A percentile compares a stretch with the other conserved stretches of the same genome.
phyloP scores from a whole-genome alignment of 2,888 invertebrate genomes.

The Eilema depressum region DNA sequence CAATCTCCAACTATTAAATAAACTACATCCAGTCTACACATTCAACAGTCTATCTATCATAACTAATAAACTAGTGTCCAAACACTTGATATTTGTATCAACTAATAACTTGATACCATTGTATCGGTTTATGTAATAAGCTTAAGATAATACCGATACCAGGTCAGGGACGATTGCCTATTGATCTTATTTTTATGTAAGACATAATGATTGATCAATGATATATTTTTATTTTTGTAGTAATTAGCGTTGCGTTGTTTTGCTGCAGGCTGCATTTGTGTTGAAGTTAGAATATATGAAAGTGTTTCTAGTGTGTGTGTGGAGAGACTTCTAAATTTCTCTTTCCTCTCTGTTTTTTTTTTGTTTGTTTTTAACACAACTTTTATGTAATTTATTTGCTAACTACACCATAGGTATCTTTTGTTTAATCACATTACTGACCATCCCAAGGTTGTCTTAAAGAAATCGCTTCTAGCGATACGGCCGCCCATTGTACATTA shows the following conservation, averaged over 20 bases:
- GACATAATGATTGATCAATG: conserved; percentile 16
- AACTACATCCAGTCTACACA: conserved; percentile 23
- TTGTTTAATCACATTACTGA: too few species aligned
- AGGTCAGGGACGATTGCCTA: conserved; percentile 24
- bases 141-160: conserved; percentile 12
- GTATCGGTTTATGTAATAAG: conserved; percentile 40
- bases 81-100: conserved; percentile 45
- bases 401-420: too few species aligned
- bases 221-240: neutral
- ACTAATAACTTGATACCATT: conserved; percentile 26
- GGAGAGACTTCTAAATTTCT: too few species aligned
- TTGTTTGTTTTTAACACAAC: too few species aligned
- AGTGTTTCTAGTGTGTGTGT: neutral
- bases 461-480: too few species aligned
- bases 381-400: too few species aligned
- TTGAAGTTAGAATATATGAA: neutral
- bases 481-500: too few species aligned
- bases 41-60: conserved; percentile 25
- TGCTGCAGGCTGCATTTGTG: conserved; percentile 13
- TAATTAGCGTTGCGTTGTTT: conserved; percentile 3
- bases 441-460: too few species aligned
- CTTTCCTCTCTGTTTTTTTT: too few species aligned
- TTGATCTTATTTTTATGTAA: conserved; percentile 20
- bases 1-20: too few species aligned
- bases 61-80: conserved; percentile 40